Percentiles rank a stretch among this genome's conserved stretches.
These are phyloP conservation scores for Mycetomoellerius zeteki DNA, from an alignment of 1,140 invertebrate genomes.

Conservation along the genomic window DNA sequence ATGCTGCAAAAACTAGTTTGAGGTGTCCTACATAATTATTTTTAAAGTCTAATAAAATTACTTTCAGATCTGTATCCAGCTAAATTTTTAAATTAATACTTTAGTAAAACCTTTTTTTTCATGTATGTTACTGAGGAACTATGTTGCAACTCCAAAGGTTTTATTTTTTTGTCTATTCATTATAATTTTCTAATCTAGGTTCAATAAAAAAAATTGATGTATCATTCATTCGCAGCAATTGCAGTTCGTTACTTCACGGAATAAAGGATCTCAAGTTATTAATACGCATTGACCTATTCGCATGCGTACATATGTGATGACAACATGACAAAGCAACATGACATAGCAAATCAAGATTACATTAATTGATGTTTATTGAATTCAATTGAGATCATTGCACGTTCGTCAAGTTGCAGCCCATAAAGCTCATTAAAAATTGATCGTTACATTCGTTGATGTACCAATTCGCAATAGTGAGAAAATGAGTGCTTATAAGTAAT, in stretches of 20 bases:
- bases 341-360: slow-evolving; percentile 34
- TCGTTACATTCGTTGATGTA: not conserved
- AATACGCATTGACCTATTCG: slow-evolving; percentile 5
- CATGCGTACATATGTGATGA: slow-evolving; percentile 14
- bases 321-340: slow-evolving; percentile 38
- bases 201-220: not conserved
- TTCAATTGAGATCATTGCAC: slow-evolving; percentile 66
- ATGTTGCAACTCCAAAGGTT: not conserved
- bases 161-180: not conserved
- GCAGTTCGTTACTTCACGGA: slow-evolving; percentile 26
- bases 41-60: too few species aligned
- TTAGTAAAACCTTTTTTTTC: too few species aligned
- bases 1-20: too few species aligned
- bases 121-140: not conserved
- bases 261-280: slow-evolving; percentile 26
- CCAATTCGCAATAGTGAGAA: slow-evolving; percentile 8
- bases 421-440: slow-evolving; percentile 18
- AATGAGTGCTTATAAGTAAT: slow-evolving; percentile 17
- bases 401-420: slow-evolving; percentile 57
- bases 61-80: too few species aligned
- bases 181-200: not conserved
- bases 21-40: too few species aligned
- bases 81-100: too few species aligned
- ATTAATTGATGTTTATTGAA: slow-evolving; percentile 67
- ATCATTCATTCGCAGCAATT: not conserved